phyloP scores from a whole-genome alignment of 2,113 vertebrate species.

The Connochaetes taurinus region DNA sequence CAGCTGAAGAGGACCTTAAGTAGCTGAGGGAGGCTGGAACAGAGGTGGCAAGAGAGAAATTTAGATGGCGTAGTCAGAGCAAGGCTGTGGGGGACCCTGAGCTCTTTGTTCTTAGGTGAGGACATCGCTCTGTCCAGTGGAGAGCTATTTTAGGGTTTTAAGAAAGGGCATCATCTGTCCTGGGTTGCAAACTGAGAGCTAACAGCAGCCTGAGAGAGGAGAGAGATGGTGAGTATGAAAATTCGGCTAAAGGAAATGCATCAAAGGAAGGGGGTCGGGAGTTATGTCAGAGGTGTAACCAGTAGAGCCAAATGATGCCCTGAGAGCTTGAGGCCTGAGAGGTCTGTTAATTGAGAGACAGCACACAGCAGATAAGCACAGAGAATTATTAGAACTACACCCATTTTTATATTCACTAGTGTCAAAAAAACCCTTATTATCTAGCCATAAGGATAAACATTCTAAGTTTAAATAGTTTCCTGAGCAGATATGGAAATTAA shows the following conservation, averaged over 20 bases:
- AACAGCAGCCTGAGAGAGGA: neutral
- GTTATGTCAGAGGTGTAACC: neutral
- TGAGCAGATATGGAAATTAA: slow-evolving; percentile 35
- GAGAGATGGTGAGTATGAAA: neutral
- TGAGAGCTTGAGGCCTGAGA: neutral
- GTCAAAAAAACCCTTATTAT: slow-evolving; percentile 1
- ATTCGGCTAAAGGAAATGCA: neutral
- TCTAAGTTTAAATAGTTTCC: slow-evolving; percentile 15
- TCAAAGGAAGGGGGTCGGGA: neutral
- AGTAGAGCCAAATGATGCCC: neutral
- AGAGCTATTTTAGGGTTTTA: neutral
- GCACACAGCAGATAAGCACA: neutral
- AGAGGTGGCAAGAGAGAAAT: neutral
- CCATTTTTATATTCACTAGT: neutral
- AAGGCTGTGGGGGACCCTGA: neutral
- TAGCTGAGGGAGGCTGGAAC: neutral
- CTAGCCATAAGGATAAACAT: neutral
- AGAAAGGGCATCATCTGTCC: neutral
- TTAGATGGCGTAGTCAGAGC: neutral
- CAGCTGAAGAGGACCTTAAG: neutral
- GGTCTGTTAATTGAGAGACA: neutral
- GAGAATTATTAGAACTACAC: neutral
- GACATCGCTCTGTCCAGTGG: neutral
- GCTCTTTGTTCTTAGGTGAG: neutral
- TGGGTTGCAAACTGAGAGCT: neutral